A percentile compares a stretch with the other conserved stretches of the same genome.
Evolutionary conservation across 2,888 invertebrate genomes (phyloP).

Genomic region (Sepiola atlantica): DNA sequence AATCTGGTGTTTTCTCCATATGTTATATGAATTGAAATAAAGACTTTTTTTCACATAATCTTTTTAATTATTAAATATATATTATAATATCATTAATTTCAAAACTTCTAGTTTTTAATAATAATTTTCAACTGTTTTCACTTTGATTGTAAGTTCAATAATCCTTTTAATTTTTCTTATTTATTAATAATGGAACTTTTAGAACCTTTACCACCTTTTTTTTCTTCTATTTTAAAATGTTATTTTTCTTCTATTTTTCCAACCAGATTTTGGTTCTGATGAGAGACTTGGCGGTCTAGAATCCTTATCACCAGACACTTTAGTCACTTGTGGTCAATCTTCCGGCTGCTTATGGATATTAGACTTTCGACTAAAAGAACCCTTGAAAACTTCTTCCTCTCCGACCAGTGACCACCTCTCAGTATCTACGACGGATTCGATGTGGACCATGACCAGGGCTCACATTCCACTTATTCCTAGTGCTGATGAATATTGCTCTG

Average conservation of each 20-base stretch:
- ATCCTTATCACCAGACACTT: background rate
- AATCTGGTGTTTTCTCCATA: too few species aligned
- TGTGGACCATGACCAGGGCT: constrained; percentile 15
- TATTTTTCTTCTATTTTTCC: background rate
- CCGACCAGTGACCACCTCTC: background rate
- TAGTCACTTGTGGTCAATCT: background rate
- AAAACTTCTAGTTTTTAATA: too few species aligned
- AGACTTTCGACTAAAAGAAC: background rate
- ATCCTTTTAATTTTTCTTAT: too few species aligned
- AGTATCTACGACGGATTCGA: background rate
- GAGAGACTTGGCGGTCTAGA: background rate
- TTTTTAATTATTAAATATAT: too few species aligned
- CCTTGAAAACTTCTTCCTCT: background rate
- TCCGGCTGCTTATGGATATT: background rate
- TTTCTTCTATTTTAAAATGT: background rate
- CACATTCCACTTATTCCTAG: background rate
- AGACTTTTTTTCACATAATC: too few species aligned
- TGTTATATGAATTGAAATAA: too few species aligned
- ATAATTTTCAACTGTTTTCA: too few species aligned
- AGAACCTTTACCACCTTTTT: background rate
- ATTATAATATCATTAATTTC: too few species aligned
- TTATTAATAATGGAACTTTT: too few species aligned
- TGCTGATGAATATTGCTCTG: background rate
- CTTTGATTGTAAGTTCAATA: too few species aligned
- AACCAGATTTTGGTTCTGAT: background rate